Base-by-base conservation (phyloP, 2,797 vertebrate species). In the Ispidina lecontei region DNA sequence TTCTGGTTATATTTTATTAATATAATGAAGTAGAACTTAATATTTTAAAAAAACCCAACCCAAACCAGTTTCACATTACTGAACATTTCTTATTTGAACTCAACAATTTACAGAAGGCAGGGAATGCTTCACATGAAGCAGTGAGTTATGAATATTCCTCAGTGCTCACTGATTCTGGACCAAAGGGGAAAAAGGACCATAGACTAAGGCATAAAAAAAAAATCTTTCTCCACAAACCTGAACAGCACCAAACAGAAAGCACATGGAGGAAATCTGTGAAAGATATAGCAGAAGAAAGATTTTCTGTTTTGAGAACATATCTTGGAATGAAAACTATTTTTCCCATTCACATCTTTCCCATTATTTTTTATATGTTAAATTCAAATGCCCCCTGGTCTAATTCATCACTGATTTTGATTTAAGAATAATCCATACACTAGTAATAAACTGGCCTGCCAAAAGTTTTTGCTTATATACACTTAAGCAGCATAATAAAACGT, bases 341-440 rank as follows among this genome's bases (percentile, higher is more conserved):
- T 82, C 69, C 89, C 62, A 80, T 80, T 91, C 73, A 83, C 73
- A 49, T 90, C 84, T 84, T 91, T 55, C 84, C 89, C 71, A 60
- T 94, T 94, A 94, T 14, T 78, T 93, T 94, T 96, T 92, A 96
- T 62, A 80, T 39, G 33, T 31, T 12, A 73, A 93, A 96, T 85
- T 78, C 41, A 85, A 94, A 80, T 70, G 39, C 72, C 81, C 84
- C 46, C 76, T 90, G 62, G 76, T 59, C 71, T 67, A 75, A 85
- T 16, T 63, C 12, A 87, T 58, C 54, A 65, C 88, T 95, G 78
- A 84, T 78, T 75, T 87, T 90, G 55, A 84, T 92, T 89, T 89
- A 85, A 76, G 65, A 84, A 83, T 85, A 91, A 87, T 74, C 43
- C 70, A 63, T 72, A 72, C 15, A 81, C 55, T 52, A 65, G 43